Evolutionary conservation across 2,113 vertebrate genomes (phyloP), one percentile per base, ranked within the genome.

Genomic region (Cephalopholis sonnerati): DNA sequence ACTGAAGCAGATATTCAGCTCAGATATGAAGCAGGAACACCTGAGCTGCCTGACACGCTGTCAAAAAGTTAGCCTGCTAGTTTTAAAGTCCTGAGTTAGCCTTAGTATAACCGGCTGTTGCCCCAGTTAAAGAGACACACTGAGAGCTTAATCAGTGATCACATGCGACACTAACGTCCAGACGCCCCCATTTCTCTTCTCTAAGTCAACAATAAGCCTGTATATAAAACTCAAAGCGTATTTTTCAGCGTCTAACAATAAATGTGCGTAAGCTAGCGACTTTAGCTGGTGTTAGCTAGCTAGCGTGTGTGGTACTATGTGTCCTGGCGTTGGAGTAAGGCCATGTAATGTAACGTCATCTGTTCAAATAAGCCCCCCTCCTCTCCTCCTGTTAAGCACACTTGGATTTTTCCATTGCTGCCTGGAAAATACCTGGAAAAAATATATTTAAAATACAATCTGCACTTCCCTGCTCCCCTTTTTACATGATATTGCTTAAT

Each of bases 311-410:
- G 75, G 68, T 71, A 27, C 53, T 54, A 46, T 82, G 74, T 87
- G 81, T 77, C 62, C 83, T 69, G 57, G 58, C 71, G 13, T 77
- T 82, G 83, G 80, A 91, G 87, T 86, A 81, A 93, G 89, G 91
- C 92, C 91, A 91, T 90, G 79, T 80, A 88, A 61, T 84, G 88
- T 84, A 89, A 85, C 91, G 91, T 91, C 91, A 91, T 90, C 88
- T 90, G 91, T 88, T 77, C 84, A 91, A 89, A 90, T 86, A 87
- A 89, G 79, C 88, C 89, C 84, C 83, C 79, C 82, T 79, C 63
- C 73, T 53, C 76, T 73, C 68, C 84, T 74, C 58, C 74, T 85
- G 79, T 51, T 61, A 24, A 65, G 58, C 81, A 82, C 85, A 78
- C 69, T 48, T 66, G 83, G 68, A 8, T 82, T 89, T 92, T 89